phyloP scores from a whole-genome alignment of 1,140 invertebrate genomes.

The Phenacoccus solenopsis region DNA sequence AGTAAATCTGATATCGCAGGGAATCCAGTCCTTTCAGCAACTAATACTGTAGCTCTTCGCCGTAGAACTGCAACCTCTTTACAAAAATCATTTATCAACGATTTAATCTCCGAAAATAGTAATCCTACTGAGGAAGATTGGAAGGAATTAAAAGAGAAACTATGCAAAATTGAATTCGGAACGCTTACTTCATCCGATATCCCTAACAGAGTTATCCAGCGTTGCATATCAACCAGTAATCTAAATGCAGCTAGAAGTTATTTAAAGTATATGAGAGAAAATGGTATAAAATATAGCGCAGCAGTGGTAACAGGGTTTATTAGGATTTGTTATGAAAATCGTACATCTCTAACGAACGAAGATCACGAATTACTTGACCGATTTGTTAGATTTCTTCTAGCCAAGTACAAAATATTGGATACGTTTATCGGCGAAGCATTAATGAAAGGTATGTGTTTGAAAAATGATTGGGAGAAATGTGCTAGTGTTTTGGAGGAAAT shows the following conservation, averaged over 20 bases:
- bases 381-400: not conserved
- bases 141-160: not conserved
- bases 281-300: not conserved
- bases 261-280: not conserved
- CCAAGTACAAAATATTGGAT: not conserved
- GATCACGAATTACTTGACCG: not conserved
- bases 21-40: too few relatives aligned
- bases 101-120: not conserved
- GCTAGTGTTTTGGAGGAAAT: not conserved
- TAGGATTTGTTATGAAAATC: not conserved
- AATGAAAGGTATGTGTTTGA: not conserved
- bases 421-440: not conserved
- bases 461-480: not conserved
- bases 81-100: not conserved
- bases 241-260: not conserved
- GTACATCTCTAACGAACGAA: not conserved
- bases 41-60: too few relatives aligned
- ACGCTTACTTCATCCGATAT: not conserved
- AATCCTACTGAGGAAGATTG: not conserved
- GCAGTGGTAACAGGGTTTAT: not conserved
- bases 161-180: not conserved
- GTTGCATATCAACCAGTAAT: not conserved
- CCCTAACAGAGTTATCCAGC: not conserved
- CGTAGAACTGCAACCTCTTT: not conserved
- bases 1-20: too few relatives aligned